Percentiles rank a stretch among this genome's conserved stretches.
Evolutionary conservation across 2,888 invertebrate genomes (phyloP).

Genomic region (Caenorhabditis sp.): DNA sequence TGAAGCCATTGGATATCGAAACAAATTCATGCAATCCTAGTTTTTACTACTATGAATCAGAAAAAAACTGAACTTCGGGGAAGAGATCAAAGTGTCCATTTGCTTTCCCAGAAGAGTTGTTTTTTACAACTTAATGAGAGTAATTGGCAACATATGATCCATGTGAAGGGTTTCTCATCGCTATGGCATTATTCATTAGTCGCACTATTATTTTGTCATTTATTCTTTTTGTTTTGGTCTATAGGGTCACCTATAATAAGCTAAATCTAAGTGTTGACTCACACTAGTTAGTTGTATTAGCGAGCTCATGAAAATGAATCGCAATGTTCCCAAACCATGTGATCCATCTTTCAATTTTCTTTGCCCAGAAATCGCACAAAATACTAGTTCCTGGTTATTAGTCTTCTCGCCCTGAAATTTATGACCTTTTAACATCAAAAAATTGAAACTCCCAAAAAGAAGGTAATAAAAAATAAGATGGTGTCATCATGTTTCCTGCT

Average conservation of each 20-base stretch:
- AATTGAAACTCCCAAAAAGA: not conserved
- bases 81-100: not conserved
- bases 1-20: not conserved
- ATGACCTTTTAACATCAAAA: not conserved
- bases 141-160: constrained; percentile 29
- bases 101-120: not conserved
- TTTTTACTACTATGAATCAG: too few species aligned
- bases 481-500: constrained; percentile 1
- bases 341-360: too few species aligned
- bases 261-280: constrained; percentile 31
- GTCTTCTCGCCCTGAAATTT: not conserved
- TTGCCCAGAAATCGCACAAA: too few species aligned
- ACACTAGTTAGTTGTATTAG: constrained; percentile 10
- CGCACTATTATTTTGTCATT: constrained; percentile 1
- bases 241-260: not conserved
- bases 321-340: not conserved
- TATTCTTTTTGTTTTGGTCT: not conserved
- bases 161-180: not conserved
- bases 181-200: not conserved
- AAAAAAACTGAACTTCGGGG: not conserved
- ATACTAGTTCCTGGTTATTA: not conserved
- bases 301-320: not conserved
- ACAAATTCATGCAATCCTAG: too few species aligned
- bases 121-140: constrained; percentile 14
- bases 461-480: not conserved